Evolutionary conservation across 1,140 invertebrate species (phyloP).

Genomic region (Leguminivora glycinivorella): DNA sequence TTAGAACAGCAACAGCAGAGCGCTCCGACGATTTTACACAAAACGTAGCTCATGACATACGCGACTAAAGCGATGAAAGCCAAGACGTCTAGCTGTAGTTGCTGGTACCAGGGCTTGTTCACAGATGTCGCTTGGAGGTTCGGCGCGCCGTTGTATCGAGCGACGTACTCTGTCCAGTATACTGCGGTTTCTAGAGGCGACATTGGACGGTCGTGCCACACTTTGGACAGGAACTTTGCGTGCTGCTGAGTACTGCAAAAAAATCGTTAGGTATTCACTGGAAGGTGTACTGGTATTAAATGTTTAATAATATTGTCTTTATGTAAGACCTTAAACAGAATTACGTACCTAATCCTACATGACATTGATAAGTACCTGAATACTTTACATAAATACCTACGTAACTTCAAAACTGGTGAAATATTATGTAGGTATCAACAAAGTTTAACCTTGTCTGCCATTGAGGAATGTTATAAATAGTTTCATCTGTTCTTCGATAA

Average conservation of each 20-base stretch:
- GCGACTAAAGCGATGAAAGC: conserved; percentile 62
- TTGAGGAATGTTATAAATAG: conserved; percentile 16
- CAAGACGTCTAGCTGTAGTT: conserved; percentile 82
- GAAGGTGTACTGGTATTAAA: too few relatives aligned
- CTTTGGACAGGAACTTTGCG: conserved; percentile 67
- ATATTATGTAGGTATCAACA: background rate
- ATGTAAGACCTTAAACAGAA: too few relatives aligned
- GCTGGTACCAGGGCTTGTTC: conserved; percentile 81
- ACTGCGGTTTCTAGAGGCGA: conserved; percentile 75
- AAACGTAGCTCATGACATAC: conserved; percentile 56
- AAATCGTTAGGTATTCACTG: background rate
- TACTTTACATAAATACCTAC: background rate
- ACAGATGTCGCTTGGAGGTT: conserved; percentile 71
- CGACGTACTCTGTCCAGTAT: conserved; percentile 80
- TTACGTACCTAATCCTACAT: too few relatives aligned
- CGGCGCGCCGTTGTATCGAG: conserved; percentile 73
- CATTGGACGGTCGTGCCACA: conserved; percentile 77
- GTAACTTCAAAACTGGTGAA: background rate
- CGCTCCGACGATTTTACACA: conserved; percentile 57
- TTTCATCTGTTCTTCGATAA: background rate
- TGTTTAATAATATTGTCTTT: too few relatives aligned
- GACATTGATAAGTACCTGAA: too few relatives aligned
- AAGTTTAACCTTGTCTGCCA: conserved; percentile 11
- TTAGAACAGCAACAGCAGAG: conserved; percentile 58
- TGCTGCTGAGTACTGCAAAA: conserved; percentile 66